These are phyloP conservation scores for Luperina nickerlii DNA, from an alignment of 2,888 invertebrate genomes.

Conservation along the genomic window DNA sequence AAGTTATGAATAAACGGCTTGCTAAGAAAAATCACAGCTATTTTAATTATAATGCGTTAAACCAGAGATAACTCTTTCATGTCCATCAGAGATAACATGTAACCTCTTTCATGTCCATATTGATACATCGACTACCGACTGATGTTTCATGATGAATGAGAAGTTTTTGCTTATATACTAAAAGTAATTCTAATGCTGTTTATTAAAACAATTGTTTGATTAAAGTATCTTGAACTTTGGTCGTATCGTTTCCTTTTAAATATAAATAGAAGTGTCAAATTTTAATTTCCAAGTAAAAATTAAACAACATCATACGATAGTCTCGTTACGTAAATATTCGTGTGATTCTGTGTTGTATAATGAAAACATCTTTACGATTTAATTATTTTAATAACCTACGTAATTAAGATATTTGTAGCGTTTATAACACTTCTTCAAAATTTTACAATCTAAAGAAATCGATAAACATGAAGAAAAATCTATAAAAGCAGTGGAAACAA, in stretches of 20 bases:
- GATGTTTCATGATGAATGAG: background rate
- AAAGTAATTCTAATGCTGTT: background rate
- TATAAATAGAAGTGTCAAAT: constrained; percentile 14
- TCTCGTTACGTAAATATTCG: constrained; percentile 8
- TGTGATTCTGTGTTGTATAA: background rate
- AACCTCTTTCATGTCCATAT: constrained; percentile 2
- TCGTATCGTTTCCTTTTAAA: background rate
- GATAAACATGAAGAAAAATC: background rate
- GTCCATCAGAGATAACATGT: no score
- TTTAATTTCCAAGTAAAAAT: constrained; percentile 1
- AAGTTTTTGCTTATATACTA: background rate
- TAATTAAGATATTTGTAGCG: background rate
- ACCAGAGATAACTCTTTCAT: constrained; percentile 19
- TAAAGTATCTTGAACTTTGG: constrained; percentile 38
- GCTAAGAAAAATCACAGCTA: constrained; percentile 61
- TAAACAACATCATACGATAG: constrained; percentile 13
- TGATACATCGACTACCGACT: background rate
- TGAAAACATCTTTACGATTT: background rate
- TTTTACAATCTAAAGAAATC: background rate
- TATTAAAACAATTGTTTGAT: background rate
- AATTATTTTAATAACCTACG: background rate
- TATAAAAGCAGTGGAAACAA: background rate
- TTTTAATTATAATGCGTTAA: constrained; percentile 38
- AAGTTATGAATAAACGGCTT: constrained; percentile 66
- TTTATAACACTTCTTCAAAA: background rate